Percentiles rank a stretch among this genome's conserved stretches.
Conservation (phyloP, 2,797 vertebrate species). For the Ammospiza maritima region DNA sequence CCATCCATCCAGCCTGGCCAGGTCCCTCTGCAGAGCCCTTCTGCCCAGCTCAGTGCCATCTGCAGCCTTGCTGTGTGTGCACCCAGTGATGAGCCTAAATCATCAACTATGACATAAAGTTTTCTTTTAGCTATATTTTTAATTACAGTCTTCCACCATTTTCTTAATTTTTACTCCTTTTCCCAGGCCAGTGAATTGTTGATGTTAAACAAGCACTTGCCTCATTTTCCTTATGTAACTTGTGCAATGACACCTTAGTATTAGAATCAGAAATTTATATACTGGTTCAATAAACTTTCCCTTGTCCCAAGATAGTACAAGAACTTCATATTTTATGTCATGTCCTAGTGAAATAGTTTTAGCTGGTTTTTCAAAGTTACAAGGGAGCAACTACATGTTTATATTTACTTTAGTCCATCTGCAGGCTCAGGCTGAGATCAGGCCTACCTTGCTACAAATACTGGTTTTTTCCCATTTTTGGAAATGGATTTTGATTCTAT, state of each 20-base stretch:
- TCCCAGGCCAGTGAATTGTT: background rate
- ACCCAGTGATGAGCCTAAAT: background rate
- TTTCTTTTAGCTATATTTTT: background rate
- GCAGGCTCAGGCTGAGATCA: background rate
- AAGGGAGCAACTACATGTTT: background rate
- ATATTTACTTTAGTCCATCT: background rate
- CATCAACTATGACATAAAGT: background rate
- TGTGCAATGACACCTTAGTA: background rate
- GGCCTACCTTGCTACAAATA: background rate
- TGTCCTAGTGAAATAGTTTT: background rate
- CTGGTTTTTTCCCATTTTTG: background rate
- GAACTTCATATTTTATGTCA: background rate
- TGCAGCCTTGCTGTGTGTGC: background rate
- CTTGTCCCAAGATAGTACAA: background rate
- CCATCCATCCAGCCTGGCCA: background rate
- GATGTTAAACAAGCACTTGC: background rate
- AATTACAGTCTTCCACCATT: background rate
- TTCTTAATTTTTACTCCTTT: background rate
- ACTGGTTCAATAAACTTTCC: background rate
- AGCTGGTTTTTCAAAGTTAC: background rate
- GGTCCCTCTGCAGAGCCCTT: background rate
- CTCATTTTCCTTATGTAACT: background rate
- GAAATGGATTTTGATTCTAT: background rate
- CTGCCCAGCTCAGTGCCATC: rapidly evolving
- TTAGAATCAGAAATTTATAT: background rate